Evolutionary conservation across 2,797 vertebrate species (phyloP).

Genomic region (Pipistrellus kuhlii): DNA sequence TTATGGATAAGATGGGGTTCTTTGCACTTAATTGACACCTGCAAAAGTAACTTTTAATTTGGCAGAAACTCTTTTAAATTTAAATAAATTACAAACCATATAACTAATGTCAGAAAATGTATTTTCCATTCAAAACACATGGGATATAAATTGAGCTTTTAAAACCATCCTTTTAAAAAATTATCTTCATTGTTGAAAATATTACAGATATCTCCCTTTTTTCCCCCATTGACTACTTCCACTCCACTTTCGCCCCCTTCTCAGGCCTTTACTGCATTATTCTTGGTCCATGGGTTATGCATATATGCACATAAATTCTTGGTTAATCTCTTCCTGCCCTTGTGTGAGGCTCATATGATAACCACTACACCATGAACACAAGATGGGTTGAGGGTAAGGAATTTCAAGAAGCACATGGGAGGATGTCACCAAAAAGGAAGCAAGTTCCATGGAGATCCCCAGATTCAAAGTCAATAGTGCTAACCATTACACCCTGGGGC

Average conservation of each 20-base stretch:
- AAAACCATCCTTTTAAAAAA: neutral
- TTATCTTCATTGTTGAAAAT: too few relatives aligned
- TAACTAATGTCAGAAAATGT: neutral
- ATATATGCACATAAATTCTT: too few relatives aligned
- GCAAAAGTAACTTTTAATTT: neutral
- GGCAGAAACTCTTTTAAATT: slow-evolving; percentile 25
- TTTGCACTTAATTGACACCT: neutral
- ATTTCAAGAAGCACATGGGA: too few relatives aligned
- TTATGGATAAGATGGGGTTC: neutral
- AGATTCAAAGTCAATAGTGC: neutral
- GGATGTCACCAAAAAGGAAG: neutral
- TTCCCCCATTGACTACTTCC: too few relatives aligned
- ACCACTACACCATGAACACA: neutral
- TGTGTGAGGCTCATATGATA: neutral
- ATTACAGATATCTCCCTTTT: too few relatives aligned
- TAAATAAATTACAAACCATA: neutral
- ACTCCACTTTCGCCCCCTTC: too few relatives aligned
- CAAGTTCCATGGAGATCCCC: neutral
- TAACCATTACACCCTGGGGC: neutral
- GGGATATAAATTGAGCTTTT: neutral
- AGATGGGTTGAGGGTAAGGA: neutral
- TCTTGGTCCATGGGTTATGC: too few relatives aligned
- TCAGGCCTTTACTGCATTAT: too few relatives aligned
- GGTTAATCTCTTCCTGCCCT: neutral
- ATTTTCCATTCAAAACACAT: neutral